Base-by-base conservation (phyloP, 1,140 invertebrate species). In the Papilio helenus region DNA sequence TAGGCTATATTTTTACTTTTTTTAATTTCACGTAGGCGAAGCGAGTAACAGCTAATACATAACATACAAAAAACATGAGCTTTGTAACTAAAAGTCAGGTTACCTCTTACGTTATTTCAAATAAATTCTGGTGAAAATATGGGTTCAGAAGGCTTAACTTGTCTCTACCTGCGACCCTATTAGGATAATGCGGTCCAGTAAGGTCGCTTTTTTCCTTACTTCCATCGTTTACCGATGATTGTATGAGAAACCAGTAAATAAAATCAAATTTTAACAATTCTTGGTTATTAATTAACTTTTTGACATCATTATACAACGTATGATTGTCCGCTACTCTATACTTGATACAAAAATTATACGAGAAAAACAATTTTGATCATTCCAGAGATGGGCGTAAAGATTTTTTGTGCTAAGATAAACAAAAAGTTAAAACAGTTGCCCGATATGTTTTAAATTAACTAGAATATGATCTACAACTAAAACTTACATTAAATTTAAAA, bases 101-200 rank as follows among this genome's bases (percentile, higher is more conserved):
- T 68, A 34, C 26, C 61, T 68, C 61, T 68, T 68, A 68, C 61
- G 61, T 34, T 68, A 68, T 68, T 68, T 68, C 26, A 68, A 68
- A 68, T 68, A 68, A 68, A 68, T 68, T 68, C 61, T 68, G 26
- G 61, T 68, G 61, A 68, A 68, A 34, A 68, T 68, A 68, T 68
- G 26, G 61, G 61, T 68, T 68, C 61, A 68, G 26, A 29, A 26
- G 26, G 61, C 61, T 68, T 68, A 68, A 26, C 61, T 29, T 68
- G 61, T 68, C 61, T 61, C 58, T 68, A 68, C 61, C 61, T 68
- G 23, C 61, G 61, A 68, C 61, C 61, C 61, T 68, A 68, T 68
- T 68, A 68, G 61, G 61, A 68, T 68, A 68, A 68, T 68, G 61
- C 61, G 26, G 61, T 68, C 61, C 12, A 16, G 23, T 26, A 29